Conservation (phyloP, 2,888 invertebrate species). For the Cylloceria caligata region DNA sequence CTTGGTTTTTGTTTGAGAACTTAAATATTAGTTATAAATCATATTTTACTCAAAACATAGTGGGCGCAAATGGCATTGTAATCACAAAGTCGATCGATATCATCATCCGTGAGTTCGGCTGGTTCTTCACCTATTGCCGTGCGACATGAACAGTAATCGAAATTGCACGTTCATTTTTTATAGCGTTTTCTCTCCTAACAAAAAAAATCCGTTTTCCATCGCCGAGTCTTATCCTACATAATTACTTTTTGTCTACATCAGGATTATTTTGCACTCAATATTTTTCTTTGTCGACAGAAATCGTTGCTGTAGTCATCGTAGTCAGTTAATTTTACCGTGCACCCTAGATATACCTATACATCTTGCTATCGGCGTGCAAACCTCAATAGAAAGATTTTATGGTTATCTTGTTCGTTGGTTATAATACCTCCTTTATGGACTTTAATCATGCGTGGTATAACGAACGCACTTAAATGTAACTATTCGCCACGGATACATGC, state of each 20-base stretch:
- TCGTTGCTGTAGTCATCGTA: background rate
- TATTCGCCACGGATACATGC: constrained; percentile 3
- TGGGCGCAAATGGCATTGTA: too few relatives aligned
- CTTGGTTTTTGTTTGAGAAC: too few relatives aligned
- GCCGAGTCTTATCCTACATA: background rate
- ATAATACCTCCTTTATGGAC: constrained; percentile 25
- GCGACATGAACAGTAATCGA: background rate
- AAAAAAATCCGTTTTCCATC: background rate
- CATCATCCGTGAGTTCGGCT: background rate
- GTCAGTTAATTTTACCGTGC: constrained; percentile 18
- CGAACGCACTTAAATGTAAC: constrained; percentile 47
- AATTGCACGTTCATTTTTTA: background rate
- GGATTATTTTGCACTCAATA: background rate
- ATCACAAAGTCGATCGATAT: too few relatives aligned
- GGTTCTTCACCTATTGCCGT: background rate
- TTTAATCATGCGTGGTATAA: constrained; percentile 43
- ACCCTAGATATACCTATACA: background rate
- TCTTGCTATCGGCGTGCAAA: background rate
- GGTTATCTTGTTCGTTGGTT: background rate
- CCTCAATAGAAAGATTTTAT: constrained; percentile 33
- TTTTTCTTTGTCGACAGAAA: background rate
- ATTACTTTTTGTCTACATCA: background rate
- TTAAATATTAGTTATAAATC: too few relatives aligned
- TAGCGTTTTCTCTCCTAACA: background rate
- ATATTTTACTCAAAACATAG: too few relatives aligned